phyloP scores from a whole-genome alignment of 2,113 vertebrate species.

The Stigmatopora nigra region DNA sequence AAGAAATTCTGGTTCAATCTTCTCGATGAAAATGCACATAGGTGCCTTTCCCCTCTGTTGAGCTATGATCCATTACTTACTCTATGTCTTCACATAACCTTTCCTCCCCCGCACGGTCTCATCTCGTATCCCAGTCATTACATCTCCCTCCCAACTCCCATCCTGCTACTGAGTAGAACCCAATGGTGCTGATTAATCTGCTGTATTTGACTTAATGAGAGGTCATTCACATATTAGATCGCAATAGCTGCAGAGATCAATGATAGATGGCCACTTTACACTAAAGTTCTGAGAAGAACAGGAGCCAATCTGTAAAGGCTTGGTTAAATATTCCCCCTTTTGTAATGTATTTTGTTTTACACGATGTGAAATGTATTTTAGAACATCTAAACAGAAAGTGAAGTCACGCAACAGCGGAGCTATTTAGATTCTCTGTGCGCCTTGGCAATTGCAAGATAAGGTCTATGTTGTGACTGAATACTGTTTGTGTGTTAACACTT shows the following conservation, averaged over 20 bases:
- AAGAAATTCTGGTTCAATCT: not conserved
- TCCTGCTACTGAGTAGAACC: constrained; percentile 53
- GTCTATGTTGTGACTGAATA: constrained; percentile 41
- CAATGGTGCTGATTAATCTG: constrained; percentile 63
- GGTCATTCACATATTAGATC: constrained; percentile 68
- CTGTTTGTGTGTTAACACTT: constrained; percentile 38
- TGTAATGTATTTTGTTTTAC: constrained; percentile 22
- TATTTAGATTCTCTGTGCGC: constrained; percentile 48
- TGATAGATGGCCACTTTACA: constrained; percentile 64
- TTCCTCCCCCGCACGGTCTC: constrained; percentile 56
- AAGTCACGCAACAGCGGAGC: constrained; percentile 19
- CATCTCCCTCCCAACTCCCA: constrained; percentile 44
- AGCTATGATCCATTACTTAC: constrained; percentile 50
- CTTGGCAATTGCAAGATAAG: constrained; percentile 28
- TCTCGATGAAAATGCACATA: constrained; percentile 1
- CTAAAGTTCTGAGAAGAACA: constrained; percentile 30
- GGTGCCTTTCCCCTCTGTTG: constrained; percentile 24
- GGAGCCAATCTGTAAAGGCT: constrained; percentile 39
- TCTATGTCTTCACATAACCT: constrained; percentile 42
- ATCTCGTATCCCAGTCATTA: constrained; percentile 64
- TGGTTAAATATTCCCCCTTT: constrained; percentile 39
- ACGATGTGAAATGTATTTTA: constrained; percentile 39
- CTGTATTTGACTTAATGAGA: constrained; percentile 66
- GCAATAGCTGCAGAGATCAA: constrained; percentile 59
- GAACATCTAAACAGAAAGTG: constrained; percentile 17